A percentile compares a stretch with the other conserved stretches of the same genome.
Conservation (phyloP, 2,888 invertebrate species). For the Leptodirus hochenwartii region DNA sequence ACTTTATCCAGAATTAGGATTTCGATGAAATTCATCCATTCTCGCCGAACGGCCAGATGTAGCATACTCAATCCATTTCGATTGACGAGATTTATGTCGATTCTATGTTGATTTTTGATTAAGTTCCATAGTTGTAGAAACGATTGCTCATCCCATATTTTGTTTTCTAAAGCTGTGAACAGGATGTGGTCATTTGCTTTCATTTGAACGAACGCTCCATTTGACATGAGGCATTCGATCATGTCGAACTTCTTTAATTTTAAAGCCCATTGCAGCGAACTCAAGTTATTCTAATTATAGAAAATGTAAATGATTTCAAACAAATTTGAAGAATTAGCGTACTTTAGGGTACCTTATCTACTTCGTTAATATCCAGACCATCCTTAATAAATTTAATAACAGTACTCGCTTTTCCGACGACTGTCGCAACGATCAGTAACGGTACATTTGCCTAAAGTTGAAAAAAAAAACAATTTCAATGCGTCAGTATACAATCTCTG, state of each 20-base stretch:
- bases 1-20: constrained; percentile 20
- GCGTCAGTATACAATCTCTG: too few relatives aligned
- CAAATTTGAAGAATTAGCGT: neutral
- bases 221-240: constrained; percentile 21
- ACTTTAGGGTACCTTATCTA: constrained; percentile 18
- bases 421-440: constrained; percentile 20
- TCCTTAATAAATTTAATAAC: constrained; percentile 20
- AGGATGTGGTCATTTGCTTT: constrained; percentile 21
- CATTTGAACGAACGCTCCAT: constrained; percentile 22
- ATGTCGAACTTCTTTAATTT: constrained; percentile 23
- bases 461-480: too few relatives aligned
- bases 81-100: constrained; percentile 22
- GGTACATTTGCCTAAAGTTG: constrained; percentile 15
- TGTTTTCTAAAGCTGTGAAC: constrained; percentile 22
- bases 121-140: constrained; percentile 24
- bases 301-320: neutral
- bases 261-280: constrained; percentile 26
- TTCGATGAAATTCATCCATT: constrained; percentile 23
- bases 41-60: constrained; percentile 24
- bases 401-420: constrained; percentile 22
- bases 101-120: constrained; percentile 16
- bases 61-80: constrained; percentile 24
- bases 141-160: constrained; percentile 24
- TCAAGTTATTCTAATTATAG: constrained; percentile 20
- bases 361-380: constrained; percentile 20